Evolutionary conservation across 2,113 vertebrate genomes (phyloP), one percentile per base, ranked within the genome.

Genomic region (Sinocyclocheilus anophthalmus): DNA sequence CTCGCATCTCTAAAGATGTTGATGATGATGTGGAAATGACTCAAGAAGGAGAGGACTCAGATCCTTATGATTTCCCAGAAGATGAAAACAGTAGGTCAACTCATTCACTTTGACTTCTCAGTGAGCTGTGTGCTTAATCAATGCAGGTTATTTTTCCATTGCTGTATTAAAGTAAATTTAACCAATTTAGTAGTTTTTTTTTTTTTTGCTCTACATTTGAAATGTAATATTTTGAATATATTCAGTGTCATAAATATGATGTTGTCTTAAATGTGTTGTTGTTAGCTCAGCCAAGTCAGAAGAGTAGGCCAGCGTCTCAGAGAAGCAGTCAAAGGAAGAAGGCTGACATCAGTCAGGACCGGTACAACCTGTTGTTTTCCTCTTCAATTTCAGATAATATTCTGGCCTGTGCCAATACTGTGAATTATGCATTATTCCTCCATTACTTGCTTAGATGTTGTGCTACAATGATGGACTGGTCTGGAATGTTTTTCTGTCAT

Each of bases 51-150:
- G 90, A 84, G 20, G 89, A 87, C 16, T 69, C 50, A 2, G 91
- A 93, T 24, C 91, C 91, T 20, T 93, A 89, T 69, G 85, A 88
- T 39, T 93, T 92, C 75, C 87, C 81, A 24, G 85, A 81, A 5
- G 89, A 90, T 78, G 84, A 86, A 67, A 76, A 87, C 20, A 75
- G 90, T 91, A 87, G 69, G 89, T 75, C 7, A 14, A 59, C 42
- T 59, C 39, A 53, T 39, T 50, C 24, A 37, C 24, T 83, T 55
- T 7, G n/a, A 76, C 4, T n/a, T n/a, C 6, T 76, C 12, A 13
- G 5, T 50, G 2, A 26, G 22, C n/a, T 33, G n/a, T 82, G 10
- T 82, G 10, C 33, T 18, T 3, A 48, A 39, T 9, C 1, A 11
- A 12, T 42, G 20, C 70, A 42, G 33, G 20, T 48, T 48, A 0